phyloP scores from a whole-genome alignment of 2,113 vertebrate genomes.

The Oceanodroma tethys region DNA sequence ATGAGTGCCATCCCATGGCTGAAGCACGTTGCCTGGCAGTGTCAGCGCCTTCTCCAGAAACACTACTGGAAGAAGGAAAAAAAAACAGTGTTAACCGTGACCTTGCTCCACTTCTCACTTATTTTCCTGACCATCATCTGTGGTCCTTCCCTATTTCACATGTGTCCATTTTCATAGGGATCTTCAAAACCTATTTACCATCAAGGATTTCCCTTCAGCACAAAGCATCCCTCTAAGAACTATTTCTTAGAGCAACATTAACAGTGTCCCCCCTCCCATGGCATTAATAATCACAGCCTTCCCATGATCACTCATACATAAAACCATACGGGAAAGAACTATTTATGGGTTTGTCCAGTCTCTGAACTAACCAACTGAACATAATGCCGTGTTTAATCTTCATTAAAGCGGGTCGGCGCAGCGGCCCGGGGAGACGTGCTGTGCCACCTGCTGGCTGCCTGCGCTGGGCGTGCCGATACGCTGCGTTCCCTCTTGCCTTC shows the following conservation, averaged over 20 bases:
- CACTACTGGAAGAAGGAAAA: background rate
- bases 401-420: rapidly evolving
- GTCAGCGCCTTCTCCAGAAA: background rate
- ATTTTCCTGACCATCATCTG: background rate
- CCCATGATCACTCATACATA: background rate
- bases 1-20: background rate
- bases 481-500: rapidly evolving
- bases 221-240: background rate
- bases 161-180: rapidly evolving
- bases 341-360: background rate
- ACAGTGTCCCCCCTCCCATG: rapidly evolving
- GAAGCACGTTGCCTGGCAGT: background rate
- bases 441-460: background rate
- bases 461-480: rapidly evolving
- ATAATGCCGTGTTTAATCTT: background rate
- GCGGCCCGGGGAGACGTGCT: rapidly evolving
- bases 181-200: background rate
- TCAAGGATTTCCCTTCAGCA: background rate
- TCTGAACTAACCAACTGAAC: background rate
- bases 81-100: background rate
- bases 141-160: background rate
- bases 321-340: rapidly evolving
- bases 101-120: background rate
- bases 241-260: background rate
- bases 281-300: background rate